Percentiles rank a stretch among this genome's conserved stretches.
Evolutionary conservation across 2,797 vertebrate species (phyloP).

Genomic region (Antrozous pallidus): DNA sequence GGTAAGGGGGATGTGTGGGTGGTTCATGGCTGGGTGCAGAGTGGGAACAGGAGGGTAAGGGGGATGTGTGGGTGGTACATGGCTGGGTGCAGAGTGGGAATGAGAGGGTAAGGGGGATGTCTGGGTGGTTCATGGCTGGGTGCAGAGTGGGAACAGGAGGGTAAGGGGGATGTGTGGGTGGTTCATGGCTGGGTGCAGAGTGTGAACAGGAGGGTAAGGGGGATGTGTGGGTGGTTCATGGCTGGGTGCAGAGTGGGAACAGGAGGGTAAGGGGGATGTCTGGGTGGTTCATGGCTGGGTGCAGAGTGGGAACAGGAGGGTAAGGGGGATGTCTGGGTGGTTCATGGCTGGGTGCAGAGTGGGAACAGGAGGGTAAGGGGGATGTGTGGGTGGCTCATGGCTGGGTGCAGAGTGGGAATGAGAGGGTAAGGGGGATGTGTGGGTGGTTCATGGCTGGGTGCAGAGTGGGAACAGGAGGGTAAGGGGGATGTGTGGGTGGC

Average conservation of each 20-base stretch:
- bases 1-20: background rate
- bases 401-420: too few species aligned
- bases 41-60: too few species aligned
- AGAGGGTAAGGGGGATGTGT: background rate
- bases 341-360: too few species aligned
- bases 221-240: background rate
- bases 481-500: background rate
- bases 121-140: background rate
- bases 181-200: too few species aligned
- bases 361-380: fast-evolving
- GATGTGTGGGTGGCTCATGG: background rate
- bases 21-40: too few species aligned
- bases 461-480: too few species aligned
- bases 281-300: background rate
- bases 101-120: too few species aligned
- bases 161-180: background rate
- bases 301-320: too few species aligned
- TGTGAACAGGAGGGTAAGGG: fast-evolving
- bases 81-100: too few species aligned
- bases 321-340: background rate
- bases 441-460: background rate
- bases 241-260: too few species aligned
- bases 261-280: too few species aligned
- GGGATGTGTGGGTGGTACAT: background rate
- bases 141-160: too few species aligned